Percentiles rank a stretch among this genome's conserved stretches.
Evolutionary conservation across 1,140 invertebrate species (phyloP).

Genomic region (Drosophila burlai): DNA sequence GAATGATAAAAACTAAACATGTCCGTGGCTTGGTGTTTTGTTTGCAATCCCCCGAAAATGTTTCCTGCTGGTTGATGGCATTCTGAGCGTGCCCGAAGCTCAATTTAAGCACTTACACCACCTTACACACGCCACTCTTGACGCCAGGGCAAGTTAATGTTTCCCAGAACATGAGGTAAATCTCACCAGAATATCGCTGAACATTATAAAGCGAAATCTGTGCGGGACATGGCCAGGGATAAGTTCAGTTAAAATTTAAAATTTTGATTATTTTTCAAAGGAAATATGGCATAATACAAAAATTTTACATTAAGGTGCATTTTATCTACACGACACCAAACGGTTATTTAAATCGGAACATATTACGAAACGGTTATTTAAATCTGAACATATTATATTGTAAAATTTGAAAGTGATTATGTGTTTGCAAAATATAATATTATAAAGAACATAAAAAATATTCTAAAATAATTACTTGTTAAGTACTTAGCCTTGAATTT

Average conservation of each 20-base stretch:
- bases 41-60: slow-evolving; percentile 27
- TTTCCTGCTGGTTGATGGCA: slow-evolving; percentile 26
- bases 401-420: no score
- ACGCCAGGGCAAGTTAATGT: not conserved
- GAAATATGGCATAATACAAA: not conserved
- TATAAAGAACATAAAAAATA: no score
- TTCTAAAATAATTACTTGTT: not conserved
- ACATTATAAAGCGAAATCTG: not conserved
- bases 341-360: no score
- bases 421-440: no score
- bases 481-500: not conserved
- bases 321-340: not conserved
- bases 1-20: slow-evolving; percentile 72
- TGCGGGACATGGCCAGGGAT: not conserved
- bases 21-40: slow-evolving; percentile 37
- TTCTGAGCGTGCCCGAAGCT: slow-evolving; percentile 41
- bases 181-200: not conserved
- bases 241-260: not conserved
- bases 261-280: not conserved
- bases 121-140: slow-evolving; percentile 10
- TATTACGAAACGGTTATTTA: no score
- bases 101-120: slow-evolving; percentile 51
- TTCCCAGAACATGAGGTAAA: not conserved
- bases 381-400: no score
- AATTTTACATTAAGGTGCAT: no score